phyloP scores from a whole-genome alignment of 2,797 vertebrate genomes.

The Phataginus tetradactyla region DNA sequence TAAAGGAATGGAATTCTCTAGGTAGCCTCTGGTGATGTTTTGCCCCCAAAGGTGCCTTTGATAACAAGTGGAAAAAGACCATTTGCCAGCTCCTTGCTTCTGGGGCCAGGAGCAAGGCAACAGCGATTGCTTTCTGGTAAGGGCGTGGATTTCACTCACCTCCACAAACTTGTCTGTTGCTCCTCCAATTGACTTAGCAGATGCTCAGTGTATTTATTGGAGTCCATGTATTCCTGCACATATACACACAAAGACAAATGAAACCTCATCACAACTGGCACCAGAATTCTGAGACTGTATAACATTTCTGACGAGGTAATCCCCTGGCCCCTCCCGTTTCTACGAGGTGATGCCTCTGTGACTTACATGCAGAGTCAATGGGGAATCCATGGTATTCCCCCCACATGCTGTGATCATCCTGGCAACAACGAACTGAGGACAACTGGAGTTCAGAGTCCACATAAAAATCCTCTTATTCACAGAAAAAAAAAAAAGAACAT shows the following conservation, averaged over 20 bases:
- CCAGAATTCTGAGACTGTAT: background rate
- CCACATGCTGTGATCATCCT: background rate
- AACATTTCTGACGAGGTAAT: background rate
- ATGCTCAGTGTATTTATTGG: constrained; percentile 93
- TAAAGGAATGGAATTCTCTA: background rate
- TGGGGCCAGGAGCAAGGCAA: constrained; percentile 43
- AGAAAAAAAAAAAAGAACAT: background rate
- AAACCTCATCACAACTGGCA: background rate
- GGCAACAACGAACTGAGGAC: background rate
- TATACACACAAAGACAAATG: constrained; percentile 54
- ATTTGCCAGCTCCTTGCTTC: constrained; percentile 8
- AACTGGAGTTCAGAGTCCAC: background rate
- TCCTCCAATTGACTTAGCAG: constrained; percentile 93
- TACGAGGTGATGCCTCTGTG: background rate
- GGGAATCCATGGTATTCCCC: background rate
- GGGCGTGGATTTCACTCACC: constrained; percentile 85
- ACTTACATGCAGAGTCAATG: background rate
- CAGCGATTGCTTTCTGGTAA: background rate
- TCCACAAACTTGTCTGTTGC: constrained; percentile 91
- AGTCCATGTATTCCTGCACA: constrained; percentile 93
- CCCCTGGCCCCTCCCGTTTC: background rate
- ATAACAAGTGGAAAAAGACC: background rate
- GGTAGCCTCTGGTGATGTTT: background rate
- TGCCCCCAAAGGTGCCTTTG: background rate
- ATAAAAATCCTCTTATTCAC: background rate